Percentiles rank a stretch among this genome's conserved stretches.
phyloP scores from a whole-genome alignment of 2,797 vertebrate species.

The Halcyon leucocephala region DNA sequence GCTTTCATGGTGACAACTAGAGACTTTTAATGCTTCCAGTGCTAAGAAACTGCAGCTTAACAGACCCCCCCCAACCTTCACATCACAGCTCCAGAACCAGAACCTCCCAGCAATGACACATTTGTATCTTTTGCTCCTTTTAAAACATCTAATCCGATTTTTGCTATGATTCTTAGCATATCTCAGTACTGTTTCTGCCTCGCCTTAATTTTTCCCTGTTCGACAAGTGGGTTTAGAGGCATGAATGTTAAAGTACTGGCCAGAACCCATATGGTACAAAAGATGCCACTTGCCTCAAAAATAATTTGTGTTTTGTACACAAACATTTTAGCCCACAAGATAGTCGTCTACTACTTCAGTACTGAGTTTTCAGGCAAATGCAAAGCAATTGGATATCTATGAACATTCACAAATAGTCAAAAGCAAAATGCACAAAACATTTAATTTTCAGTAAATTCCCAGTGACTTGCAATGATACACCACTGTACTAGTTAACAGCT shows the following conservation, averaged over 20 bases:
- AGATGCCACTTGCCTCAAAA: not conserved
- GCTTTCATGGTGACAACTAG: slow-evolving; percentile 20
- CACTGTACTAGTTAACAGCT: not conserved
- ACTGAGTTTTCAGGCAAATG: not conserved
- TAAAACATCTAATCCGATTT: not conserved
- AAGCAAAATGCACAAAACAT: not conserved
- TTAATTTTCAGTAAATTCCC: not conserved
- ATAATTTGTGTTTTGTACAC: not conserved
- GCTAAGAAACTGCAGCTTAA: slow-evolving; percentile 23
- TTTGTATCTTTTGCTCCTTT: not conserved
- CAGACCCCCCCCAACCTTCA: not conserved
- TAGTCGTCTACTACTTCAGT: not conserved
- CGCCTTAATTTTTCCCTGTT: not conserved
- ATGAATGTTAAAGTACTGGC: not conserved
- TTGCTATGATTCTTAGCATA: not conserved
- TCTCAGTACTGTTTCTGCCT: not conserved
- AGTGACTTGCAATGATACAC: not conserved
- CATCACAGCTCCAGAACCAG: not conserved
- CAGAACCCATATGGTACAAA: not conserved
- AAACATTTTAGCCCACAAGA: not conserved
- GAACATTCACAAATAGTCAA: not conserved
- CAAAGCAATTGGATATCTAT: not conserved
- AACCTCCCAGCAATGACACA: not conserved
- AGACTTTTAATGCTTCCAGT: not conserved
- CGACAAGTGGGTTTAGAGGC: not conserved